These are phyloP conservation scores for Drosophila baimaii DNA, from an alignment of 1,140 invertebrate genomes.

Conservation along the genomic window DNA sequence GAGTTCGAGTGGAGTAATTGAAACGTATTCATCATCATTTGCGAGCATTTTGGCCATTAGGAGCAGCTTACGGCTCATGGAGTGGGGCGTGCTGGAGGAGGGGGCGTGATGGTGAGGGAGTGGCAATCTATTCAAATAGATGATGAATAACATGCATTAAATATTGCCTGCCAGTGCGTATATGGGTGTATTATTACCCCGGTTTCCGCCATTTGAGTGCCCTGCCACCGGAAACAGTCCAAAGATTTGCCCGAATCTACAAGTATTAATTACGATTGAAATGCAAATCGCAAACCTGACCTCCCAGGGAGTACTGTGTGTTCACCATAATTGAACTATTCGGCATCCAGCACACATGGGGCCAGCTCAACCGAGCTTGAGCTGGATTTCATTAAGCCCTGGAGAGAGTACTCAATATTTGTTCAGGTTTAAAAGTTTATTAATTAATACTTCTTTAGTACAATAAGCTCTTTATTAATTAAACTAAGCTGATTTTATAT, in stretches of 20 bases:
- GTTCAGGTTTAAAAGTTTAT: too few species aligned
- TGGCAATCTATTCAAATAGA: slow-evolving; percentile 59
- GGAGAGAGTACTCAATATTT: not conserved
- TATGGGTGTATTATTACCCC: slow-evolving; percentile 10
- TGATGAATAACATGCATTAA: slow-evolving; percentile 64
- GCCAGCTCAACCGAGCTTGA: not conserved
- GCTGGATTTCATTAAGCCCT: not conserved
- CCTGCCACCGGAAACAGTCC: slow-evolving; percentile 5
- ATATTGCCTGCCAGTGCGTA: slow-evolving; percentile 14
- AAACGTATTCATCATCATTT: slow-evolving; percentile 70
- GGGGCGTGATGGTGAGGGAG: not conserved
- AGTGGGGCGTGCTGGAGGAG: not conserved
- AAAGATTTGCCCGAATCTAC: slow-evolving; percentile 11
- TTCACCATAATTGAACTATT: slow-evolving; percentile 7
- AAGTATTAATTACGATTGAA: slow-evolving; percentile 29
- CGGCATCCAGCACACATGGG: not conserved
- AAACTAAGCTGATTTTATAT: not conserved
- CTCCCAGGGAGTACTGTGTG: not conserved
- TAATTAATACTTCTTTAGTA: not conserved
- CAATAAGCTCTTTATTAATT: not conserved
- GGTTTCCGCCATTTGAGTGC: not conserved
- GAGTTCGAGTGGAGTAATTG: slow-evolving; percentile 61
- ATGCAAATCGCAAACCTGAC: slow-evolving; percentile 26
- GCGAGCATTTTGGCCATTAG: slow-evolving; percentile 61
- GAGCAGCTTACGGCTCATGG: slow-evolving; percentile 41